Evolutionary conservation across 1,140 invertebrate genomes (phyloP).

Genomic region (honey bee (Apis mellifera)): DNA sequence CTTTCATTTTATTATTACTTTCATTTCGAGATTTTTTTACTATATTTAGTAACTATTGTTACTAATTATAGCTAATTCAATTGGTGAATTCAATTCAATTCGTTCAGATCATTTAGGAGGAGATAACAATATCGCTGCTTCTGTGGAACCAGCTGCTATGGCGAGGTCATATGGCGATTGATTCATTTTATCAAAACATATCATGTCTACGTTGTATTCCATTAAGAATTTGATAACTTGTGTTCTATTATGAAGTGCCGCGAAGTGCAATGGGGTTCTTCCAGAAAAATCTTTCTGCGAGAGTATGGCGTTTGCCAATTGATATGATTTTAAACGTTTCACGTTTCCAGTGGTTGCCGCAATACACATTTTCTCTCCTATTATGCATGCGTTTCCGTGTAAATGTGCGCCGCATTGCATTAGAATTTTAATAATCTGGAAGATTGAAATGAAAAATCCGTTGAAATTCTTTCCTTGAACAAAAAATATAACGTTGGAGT

Average conservation of each 20-base stretch:
- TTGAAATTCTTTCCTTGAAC: background rate
- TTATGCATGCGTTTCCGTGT: conserved; percentile 76
- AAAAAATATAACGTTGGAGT: background rate
- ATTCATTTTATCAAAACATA: conserved; percentile 77
- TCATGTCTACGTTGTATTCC: conserved; percentile 72
- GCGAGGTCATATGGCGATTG: conserved; percentile 82
- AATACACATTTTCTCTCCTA: conserved; percentile 84
- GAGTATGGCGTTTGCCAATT: conserved; percentile 85
- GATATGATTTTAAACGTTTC: conserved; percentile 83
- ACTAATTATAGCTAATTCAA: too few species aligned
- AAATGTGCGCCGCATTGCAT: conserved; percentile 86
- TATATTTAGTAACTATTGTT: too few species aligned
- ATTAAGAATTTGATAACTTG: conserved; percentile 78
- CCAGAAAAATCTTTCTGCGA: conserved; percentile 83
- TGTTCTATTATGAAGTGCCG: conserved; percentile 79
- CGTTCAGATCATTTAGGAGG: background rate
- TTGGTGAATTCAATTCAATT: too few species aligned
- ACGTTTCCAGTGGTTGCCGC: conserved; percentile 84
- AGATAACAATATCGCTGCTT: conserved; percentile 63
- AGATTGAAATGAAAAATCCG: background rate
- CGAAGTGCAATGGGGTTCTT: conserved; percentile 84
- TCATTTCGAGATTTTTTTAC: conserved; percentile 6
- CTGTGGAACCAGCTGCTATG: conserved; percentile 62
- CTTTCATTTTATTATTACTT: too few species aligned
- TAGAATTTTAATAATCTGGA: conserved; percentile 82